Evolutionary conservation across 2,113 vertebrate genomes (phyloP).

Genomic region (Machaerirhynchus nigripectus): DNA sequence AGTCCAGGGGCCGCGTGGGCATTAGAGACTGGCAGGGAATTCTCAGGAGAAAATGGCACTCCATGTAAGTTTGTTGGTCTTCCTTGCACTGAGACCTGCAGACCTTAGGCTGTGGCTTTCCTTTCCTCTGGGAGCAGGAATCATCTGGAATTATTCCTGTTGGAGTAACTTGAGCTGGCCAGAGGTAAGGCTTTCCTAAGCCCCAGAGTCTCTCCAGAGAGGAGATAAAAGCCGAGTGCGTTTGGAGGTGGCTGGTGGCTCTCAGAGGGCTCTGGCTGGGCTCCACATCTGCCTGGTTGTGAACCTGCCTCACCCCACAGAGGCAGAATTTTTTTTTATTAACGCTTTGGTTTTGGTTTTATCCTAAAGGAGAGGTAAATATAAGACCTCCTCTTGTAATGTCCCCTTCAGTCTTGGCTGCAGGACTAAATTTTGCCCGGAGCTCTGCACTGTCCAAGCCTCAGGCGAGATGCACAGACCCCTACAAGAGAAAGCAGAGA

Average conservation of each 20-base stretch:
- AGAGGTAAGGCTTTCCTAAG: neutral
- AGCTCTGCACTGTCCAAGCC: neutral
- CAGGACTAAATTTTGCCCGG: neutral
- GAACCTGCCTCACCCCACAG: neutral
- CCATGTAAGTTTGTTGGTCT: neutral
- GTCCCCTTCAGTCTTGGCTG: neutral
- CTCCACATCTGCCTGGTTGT: neutral
- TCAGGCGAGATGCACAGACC: neutral
- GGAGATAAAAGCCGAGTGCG: neutral
- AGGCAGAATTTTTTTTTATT: neutral
- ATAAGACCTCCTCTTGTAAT: neutral
- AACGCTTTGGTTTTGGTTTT: neutral
- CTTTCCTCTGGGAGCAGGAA: neutral
- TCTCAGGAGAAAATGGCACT: neutral
- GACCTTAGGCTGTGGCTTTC: neutral
- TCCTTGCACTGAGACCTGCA: neutral
- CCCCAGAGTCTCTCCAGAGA: neutral
- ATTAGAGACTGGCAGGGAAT: neutral
- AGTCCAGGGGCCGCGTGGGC: neutral
- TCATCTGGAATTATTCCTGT: neutral
- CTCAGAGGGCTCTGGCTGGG: neutral
- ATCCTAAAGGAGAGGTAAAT: neutral
- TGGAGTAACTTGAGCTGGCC: neutral
- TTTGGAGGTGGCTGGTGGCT: neutral
- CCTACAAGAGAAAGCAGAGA: neutral